A percentile compares a stretch with the other conserved stretches of the same genome.
phyloP scores from a whole-genome alignment of 1,140 invertebrate genomes.

The Lutraria rhynchaena region DNA sequence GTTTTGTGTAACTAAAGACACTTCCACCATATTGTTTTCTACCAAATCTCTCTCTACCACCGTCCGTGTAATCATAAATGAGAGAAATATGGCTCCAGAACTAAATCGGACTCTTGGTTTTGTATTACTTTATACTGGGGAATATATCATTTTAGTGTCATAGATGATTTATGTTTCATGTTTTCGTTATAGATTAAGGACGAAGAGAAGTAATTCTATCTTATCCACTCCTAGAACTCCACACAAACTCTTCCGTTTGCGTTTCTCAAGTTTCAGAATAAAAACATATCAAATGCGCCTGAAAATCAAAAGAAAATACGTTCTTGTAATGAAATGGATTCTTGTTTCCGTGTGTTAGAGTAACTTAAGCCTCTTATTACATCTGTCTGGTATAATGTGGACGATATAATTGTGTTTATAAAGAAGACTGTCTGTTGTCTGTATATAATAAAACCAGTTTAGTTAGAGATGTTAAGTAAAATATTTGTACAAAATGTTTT shows the following conservation, averaged over 20 bases:
- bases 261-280: neutral
- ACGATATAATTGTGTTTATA: too few relatives aligned
- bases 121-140: conserved; percentile 50
- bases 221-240: neutral
- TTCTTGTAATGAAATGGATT: neutral
- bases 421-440: too few relatives aligned
- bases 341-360: neutral
- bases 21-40: conserved; percentile 43
- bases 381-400: too few relatives aligned
- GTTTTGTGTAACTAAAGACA: conserved; percentile 42
- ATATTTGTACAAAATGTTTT: too few relatives aligned
- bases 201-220: conserved; percentile 6
- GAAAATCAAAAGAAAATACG: neutral
- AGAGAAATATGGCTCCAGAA: conserved; percentile 42
- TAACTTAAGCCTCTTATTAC: too few relatives aligned
- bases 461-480: too few relatives aligned
- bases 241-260: conserved; percentile 7
- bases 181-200: conserved; percentile 57
- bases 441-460: too few relatives aligned
- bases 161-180: conserved; percentile 61
- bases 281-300: conserved; percentile 24
- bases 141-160: conserved; percentile 58
- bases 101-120: conserved; percentile 23
- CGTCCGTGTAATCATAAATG: conserved; percentile 22
- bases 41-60: conserved; percentile 10